phyloP scores from a whole-genome alignment of 1,140 invertebrate genomes.

The Ooceraea biroi region DNA sequence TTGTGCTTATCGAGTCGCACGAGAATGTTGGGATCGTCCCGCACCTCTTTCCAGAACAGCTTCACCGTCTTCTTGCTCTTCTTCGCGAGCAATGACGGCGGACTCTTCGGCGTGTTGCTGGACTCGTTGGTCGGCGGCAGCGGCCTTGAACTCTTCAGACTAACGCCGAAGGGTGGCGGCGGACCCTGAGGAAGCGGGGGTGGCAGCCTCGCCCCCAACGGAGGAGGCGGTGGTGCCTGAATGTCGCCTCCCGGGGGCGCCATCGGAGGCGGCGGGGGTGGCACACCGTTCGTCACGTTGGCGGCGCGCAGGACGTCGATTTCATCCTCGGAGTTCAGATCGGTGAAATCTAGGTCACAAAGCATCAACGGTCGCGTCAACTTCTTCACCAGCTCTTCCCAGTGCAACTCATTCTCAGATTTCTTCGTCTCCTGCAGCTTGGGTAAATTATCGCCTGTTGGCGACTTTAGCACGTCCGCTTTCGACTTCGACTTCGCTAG shows the following conservation, averaged over 20 bases:
- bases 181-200: constrained; percentile 84
- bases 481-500: constrained; percentile 93
- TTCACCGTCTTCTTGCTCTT: constrained; percentile 99
- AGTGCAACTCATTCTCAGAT: constrained; percentile 97
- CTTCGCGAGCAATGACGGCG: constrained; percentile 86
- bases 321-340: constrained; percentile 94
- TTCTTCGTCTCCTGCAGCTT: constrained; percentile 92
- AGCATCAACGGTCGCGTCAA: constrained; percentile 94
- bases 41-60: constrained; percentile 99
- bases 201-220: constrained; percentile 76
- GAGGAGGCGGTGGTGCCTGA: constrained; percentile 82
- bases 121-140: constrained; percentile 61
- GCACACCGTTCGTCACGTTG: constrained; percentile 88
- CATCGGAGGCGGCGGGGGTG: constrained; percentile 91
- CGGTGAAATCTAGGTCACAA: constrained; percentile 98
- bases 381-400: constrained; percentile 95
- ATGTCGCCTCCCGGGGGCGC: constrained; percentile 82
- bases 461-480: constrained; percentile 90
- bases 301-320: constrained; percentile 89
- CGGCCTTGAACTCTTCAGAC: constrained; percentile 78
- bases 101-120: constrained; percentile 81
- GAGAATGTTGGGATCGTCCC: constrained; percentile 93
- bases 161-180: constrained; percentile 84
- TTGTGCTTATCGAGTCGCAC: constrained; percentile 88
- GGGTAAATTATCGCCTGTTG: constrained; percentile 88